These are phyloP conservation scores for Euplagia quadripunctaria DNA, from an alignment of 2,888 invertebrate genomes.

Conservation along the genomic window DNA sequence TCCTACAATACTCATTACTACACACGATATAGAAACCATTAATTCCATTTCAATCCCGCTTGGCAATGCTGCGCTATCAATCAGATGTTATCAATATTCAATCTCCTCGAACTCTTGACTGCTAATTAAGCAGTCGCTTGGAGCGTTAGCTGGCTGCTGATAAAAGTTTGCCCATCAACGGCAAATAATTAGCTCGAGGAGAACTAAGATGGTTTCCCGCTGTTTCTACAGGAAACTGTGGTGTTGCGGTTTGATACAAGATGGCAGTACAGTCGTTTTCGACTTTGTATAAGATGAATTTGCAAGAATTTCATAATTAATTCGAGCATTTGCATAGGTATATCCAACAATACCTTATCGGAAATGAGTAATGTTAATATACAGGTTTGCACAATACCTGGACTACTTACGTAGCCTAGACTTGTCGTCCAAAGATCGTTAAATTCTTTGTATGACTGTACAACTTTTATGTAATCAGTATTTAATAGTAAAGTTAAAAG, in stretches of 20 bases:
- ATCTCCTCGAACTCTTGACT: constrained; percentile 60
- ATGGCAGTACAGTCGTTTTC: constrained; percentile 7
- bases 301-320: not conserved
- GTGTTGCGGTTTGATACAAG: constrained; percentile 9
- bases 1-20: not conserved
- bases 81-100: constrained; percentile 68
- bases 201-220: constrained; percentile 9
- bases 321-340: not conserved
- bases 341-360: no score
- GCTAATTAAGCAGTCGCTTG: constrained; percentile 59
- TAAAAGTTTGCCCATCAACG: constrained; percentile 68
- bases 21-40: not conserved
- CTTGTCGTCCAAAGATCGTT: no score
- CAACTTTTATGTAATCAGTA: no score
- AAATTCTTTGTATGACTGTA: no score
- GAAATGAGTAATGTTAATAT: not conserved
- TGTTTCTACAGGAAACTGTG: constrained; percentile 8
- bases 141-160: constrained; percentile 44
- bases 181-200: constrained; percentile 37
- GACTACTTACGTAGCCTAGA: no score
- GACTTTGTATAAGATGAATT: not conserved
- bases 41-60: constrained; percentile 32
- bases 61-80: constrained; percentile 47
- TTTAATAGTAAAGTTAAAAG: no score
- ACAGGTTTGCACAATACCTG: no score